Base-by-base conservation (phyloP, 2,888 invertebrate species). In the Gortyna flavago region DNA sequence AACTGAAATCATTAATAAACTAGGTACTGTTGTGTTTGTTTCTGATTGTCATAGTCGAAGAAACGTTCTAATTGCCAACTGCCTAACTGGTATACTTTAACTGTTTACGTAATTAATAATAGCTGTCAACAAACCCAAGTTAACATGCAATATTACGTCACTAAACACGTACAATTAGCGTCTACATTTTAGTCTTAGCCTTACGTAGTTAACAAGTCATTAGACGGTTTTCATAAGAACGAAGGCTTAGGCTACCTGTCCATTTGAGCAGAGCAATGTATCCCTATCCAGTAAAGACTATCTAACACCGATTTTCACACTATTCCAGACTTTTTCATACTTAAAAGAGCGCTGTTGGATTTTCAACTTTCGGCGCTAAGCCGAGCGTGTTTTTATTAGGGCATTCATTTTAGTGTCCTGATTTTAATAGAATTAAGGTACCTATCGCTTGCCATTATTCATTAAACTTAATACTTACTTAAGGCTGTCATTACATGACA, bases 101-200 rank as follows among this genome's bases (percentile, higher is more conserved):
- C 79, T 69, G 35, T 54, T 64, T 57, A 48, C 25, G 62, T 71
- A 64, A 78, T 80, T 64, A 78, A 62, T 44, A 71, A 79, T 54
- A 62, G 16, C 29, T 64, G 80, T 78, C 72, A 78, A 48, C 35
- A 64, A 80, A 71, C 44, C 35, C 29, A 64, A 64, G 38, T 64
- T 48, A 77, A 32, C 61, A 16, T n/a, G 32, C 38, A 32, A 62
- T 13, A 9, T 77, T 80, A 71, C 35, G 35, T 64, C 62, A 72
- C 29, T 64, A 35, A 64, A 29, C 21, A 25, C 13, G 13, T 64
- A 64, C 8, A 72, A 72, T 64, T 64, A 80, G 18, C 35, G 13
- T 18, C 16, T 32, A n/a, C 16, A 25, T 32, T 25, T 35, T 78
- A 21, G 48, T 32, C 48, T 59, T 78, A 21, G 25, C 7, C 29